phyloP scores from a whole-genome alignment of 2,113 vertebrate species.

The Hiodon alosoides region DNA sequence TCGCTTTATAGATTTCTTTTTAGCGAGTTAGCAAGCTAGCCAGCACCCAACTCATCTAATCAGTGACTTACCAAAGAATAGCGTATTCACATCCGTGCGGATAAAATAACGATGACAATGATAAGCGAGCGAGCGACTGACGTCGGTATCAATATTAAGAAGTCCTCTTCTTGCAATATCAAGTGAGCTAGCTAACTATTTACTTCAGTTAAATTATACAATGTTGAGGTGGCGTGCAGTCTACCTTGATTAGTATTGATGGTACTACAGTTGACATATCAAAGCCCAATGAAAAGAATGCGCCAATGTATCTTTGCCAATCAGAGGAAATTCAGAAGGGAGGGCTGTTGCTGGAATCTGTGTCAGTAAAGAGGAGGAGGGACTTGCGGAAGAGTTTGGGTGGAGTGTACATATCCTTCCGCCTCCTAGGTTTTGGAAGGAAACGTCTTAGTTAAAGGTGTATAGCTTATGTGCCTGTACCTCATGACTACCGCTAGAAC shows the following conservation, averaged over 20 bases:
- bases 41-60: constrained; percentile 28
- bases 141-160: constrained; percentile 39
- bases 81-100: constrained; percentile 62
- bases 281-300: constrained; percentile 46
- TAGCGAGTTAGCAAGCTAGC: constrained; percentile 24
- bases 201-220: constrained; percentile 55
- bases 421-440: constrained; percentile 39
- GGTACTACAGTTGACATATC: constrained; percentile 43
- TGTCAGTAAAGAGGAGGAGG: constrained; percentile 46
- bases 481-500: not conserved
- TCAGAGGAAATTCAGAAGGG: constrained; percentile 22
- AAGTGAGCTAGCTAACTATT: constrained; percentile 44
- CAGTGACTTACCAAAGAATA: constrained; percentile 61
- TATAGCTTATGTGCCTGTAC: not conserved
- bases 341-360: constrained; percentile 15
- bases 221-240: constrained; percentile 62
- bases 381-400: constrained; percentile 47
- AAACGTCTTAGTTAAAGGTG: constrained; percentile 21
- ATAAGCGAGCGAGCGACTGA: constrained; percentile 27
- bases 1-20: not conserved
- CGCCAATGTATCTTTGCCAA: constrained; percentile 39
- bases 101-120: constrained; percentile 13
- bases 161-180: constrained; percentile 41
- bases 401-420: constrained; percentile 53
- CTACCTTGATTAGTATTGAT: constrained; percentile 56